Conservation (phyloP, 2,888 invertebrate genomes). For the Lymantria monacha region DNA sequence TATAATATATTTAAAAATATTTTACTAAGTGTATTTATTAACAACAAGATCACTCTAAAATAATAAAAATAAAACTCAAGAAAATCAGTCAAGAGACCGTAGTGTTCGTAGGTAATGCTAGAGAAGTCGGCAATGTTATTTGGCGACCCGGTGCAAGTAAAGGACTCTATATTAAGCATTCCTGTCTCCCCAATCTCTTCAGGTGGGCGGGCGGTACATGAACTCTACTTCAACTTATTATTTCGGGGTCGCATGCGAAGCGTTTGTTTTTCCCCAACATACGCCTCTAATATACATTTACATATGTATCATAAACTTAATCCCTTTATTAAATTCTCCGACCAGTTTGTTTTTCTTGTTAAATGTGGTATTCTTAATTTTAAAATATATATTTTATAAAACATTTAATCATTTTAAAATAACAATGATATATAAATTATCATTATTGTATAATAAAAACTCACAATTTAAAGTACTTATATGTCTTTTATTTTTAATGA, state of each 20-base stretch:
- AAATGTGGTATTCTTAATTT: slow-evolving; percentile 42
- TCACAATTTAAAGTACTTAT: slow-evolving; percentile 29
- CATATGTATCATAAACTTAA: slow-evolving; percentile 61
- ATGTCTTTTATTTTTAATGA: slow-evolving; percentile 55
- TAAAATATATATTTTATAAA: slow-evolving; percentile 13
- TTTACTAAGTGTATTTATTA: slow-evolving; percentile 12
- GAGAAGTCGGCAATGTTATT: slow-evolving; percentile 72
- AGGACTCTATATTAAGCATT: slow-evolving; percentile 81
- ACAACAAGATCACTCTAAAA: slow-evolving; percentile 23
- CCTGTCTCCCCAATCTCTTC: slow-evolving; percentile 74
- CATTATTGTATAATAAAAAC: slow-evolving; percentile 38
- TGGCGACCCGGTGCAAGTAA: slow-evolving; percentile 73
- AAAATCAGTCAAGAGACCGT: slow-evolving; percentile 42
- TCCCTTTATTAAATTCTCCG: slow-evolving; percentile 70
- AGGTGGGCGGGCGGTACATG: slow-evolving; percentile 70
- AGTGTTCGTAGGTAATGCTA: slow-evolving; percentile 49
- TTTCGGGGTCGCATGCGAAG: slow-evolving; percentile 66
- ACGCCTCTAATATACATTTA: slow-evolving; percentile 56
- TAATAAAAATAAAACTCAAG: slow-evolving; percentile 29
- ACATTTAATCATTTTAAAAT: slow-evolving; percentile 22
- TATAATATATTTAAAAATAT: too few relatives aligned
- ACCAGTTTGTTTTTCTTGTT: slow-evolving; percentile 33
- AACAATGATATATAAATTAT: slow-evolving; percentile 14
- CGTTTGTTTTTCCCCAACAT: slow-evolving; percentile 71
- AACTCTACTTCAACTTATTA: slow-evolving; percentile 77